Evolutionary conservation across 2,113 vertebrate genomes (phyloP).

Genomic region (Forbesichthys agassizii): DNA sequence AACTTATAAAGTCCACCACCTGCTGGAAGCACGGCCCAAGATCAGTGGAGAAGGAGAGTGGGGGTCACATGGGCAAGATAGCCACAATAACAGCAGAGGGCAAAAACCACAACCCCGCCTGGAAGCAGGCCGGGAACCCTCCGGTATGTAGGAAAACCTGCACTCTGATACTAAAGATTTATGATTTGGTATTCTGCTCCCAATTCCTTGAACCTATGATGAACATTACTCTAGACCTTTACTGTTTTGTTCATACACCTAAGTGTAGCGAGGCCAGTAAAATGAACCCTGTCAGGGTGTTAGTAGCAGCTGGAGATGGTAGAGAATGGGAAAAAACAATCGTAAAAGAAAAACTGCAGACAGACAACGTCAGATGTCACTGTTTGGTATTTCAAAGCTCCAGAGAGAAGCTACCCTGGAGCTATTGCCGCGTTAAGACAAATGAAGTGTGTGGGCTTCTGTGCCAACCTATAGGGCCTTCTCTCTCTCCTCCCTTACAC

Average conservation of each 20-base stretch:
- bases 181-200: conserved; percentile 31
- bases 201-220: conserved; percentile 6
- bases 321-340: conserved; percentile 20
- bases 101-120: conserved; percentile 31
- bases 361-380: conserved; percentile 71
- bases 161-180: conserved; percentile 29
- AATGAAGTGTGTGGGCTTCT: conserved; percentile 58
- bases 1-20: conserved; percentile 76
- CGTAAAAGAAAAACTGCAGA: conserved; percentile 44
- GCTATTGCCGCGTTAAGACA: conserved; percentile 65
- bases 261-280: conserved; percentile 23
- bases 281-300: conserved; percentile 18
- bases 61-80: conserved; percentile 33
- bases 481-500: conserved; percentile 44
- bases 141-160: background rate
- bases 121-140: background rate
- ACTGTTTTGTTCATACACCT: conserved; percentile 17
- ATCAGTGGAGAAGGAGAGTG: conserved; percentile 60
- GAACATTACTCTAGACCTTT: conserved; percentile 15
- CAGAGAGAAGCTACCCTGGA: conserved; percentile 69
- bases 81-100: conserved; percentile 42
- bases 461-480: conserved; percentile 55
- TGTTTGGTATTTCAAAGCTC: conserved; percentile 79
- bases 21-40: conserved; percentile 65
- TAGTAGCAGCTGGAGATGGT: conserved; percentile 12